phyloP scores from a whole-genome alignment of 1,140 invertebrate genomes.

The Rhyzopertha dominica region DNA sequence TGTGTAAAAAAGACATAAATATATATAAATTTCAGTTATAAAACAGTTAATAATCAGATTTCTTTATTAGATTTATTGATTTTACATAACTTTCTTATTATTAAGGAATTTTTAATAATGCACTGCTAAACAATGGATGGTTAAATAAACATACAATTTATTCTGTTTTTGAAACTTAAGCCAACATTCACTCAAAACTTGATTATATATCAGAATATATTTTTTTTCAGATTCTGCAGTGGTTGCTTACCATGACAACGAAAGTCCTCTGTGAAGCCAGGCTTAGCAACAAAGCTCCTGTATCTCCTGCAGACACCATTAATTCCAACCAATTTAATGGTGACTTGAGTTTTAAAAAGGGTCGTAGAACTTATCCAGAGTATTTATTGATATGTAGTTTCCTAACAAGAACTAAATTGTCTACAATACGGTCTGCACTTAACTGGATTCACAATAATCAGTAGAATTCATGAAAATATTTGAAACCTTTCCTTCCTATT shows the following conservation, averaged over 20 bases:
- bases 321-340: conserved; percentile 32
- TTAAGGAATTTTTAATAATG: conserved; percentile 8
- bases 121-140: too few relatives aligned
- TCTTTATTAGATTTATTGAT: too few relatives aligned
- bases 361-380: conserved; percentile 60
- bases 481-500: too few relatives aligned
- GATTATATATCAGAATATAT: too few relatives aligned
- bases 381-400: conserved; percentile 71
- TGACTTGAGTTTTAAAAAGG: conserved; percentile 25
- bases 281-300: conserved; percentile 13
- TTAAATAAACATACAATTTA: too few relatives aligned
- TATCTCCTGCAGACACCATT: conserved; percentile 26
- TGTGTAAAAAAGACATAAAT: too few relatives aligned
- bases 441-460: conserved; percentile 57
- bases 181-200: too few relatives aligned
- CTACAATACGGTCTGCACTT: conserved; percentile 57
- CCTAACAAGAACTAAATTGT: conserved; percentile 57
- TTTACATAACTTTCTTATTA: conserved; percentile 9
- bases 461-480: too few relatives aligned
- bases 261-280: conserved; percentile 66
- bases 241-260: conserved; percentile 69
- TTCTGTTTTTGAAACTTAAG: too few relatives aligned
- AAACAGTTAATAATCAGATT: too few relatives aligned
- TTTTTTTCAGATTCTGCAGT: conserved; percentile 62
- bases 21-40: conserved; percentile 4